These are phyloP conservation scores for Cichladusa arquata DNA, from an alignment of 2,113 vertebrate genomes.

Conservation along the genomic window DNA sequence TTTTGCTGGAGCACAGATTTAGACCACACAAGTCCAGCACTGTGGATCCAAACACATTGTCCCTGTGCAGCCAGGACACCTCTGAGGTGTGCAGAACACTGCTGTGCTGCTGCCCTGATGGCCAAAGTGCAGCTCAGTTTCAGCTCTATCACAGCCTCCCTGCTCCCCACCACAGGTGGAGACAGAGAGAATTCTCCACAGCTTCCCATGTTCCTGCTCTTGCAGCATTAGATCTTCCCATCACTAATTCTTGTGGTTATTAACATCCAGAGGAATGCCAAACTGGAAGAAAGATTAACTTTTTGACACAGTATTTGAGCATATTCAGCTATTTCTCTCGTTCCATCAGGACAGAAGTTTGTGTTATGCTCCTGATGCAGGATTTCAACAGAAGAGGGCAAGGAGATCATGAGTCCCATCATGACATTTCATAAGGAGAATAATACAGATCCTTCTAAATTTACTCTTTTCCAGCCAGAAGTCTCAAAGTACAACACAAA, in stretches of 20 bases:
- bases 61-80: neutral
- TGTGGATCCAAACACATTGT: accelerated
- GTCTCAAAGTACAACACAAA: neutral
- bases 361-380: neutral
- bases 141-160: neutral
- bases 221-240: constrained; percentile 50
- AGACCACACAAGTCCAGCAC: neutral
- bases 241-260: constrained; percentile 51
- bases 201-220: constrained; percentile 15
- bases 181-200: constrained; percentile 5
- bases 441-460: neutral
- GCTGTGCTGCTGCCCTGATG: neutral
- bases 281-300: neutral
- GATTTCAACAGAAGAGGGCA: constrained; percentile 29
- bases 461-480: neutral
- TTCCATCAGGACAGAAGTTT: neutral
- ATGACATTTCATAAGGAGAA: neutral
- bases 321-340: neutral
- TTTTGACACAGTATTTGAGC: neutral
- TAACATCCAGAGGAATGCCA: constrained; percentile 32
- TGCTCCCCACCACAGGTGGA: neutral
- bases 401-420: neutral
- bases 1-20: neutral
- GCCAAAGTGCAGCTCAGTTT: neutral
- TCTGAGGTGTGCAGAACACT: neutral